Base-by-base conservation (phyloP, 2,797 vertebrate species). In the Semotilus atromaculatus region DNA sequence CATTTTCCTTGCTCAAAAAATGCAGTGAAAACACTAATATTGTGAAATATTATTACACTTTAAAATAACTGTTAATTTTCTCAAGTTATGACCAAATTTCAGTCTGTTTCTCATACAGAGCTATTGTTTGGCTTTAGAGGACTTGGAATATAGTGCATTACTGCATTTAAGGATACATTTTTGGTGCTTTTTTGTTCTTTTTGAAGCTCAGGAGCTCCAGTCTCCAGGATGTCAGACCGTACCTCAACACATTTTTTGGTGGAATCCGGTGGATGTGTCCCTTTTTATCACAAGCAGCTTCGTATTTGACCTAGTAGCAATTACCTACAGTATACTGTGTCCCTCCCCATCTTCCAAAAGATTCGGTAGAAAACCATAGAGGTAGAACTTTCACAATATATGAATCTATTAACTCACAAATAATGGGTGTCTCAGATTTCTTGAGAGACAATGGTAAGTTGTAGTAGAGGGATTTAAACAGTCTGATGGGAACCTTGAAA, bases 401-500 rank as follows among this genome's bases (percentile, higher is more conserved):
- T 80, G 76, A 58, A 53, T 51, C 10, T 80, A 72, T 91, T 91
- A 93, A 92, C 87, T 91, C 89, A 81, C 89, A 87, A 91, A 91
- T 89, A 92, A 92, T 85, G 82, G 86, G 76, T 91, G 90, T 87
- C 90, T 88, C 84, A 11, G 14, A 86, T 88, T 91, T 81, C 85
- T 78, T 76, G 8, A 62, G 84, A 90, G 82, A 91, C 89, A 91
- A 87, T 90, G 81, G 83, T 71, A 45, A 43, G 73, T 78, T 13
- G 89, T 88, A 74, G 23, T 45, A 76, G 62, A 62, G 38, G 62
- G 79, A 82, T 90, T 80, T 90, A 86, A 86, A 75, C 92, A 68
- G 74, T 89, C 91, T 89, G 91, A 89, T 91, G 91, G 90, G 89
- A 92, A 89, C 88, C 81, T 83, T 66, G 73, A 88, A 79, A 80